Percentiles rank a stretch among this genome's conserved stretches.
phyloP scores from a whole-genome alignment of 2,888 invertebrate genomes.

The Pammene fasciana region DNA sequence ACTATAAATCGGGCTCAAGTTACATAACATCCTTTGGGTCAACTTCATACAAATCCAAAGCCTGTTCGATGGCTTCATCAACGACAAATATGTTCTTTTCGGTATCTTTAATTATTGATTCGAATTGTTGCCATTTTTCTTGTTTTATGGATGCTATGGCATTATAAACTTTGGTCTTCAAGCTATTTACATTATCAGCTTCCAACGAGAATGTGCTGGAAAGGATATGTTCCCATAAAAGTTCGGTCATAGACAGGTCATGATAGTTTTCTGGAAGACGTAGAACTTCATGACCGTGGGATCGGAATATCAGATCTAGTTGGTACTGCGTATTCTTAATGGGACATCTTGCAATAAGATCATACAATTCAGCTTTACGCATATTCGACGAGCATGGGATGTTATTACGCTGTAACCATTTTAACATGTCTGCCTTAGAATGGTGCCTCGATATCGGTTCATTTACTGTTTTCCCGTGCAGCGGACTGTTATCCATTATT shows the following conservation, averaged over 20 bases:
- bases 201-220: not conserved
- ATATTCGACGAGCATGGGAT: conserved; percentile 56
- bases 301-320: conserved; percentile 55
- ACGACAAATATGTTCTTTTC: conserved; percentile 52
- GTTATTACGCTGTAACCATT: conserved; percentile 56
- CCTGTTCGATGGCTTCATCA: conserved; percentile 50
- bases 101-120: conserved; percentile 43
- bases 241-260: conserved; percentile 56
- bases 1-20: not conserved
- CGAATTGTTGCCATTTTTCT: conserved; percentile 45
- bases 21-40: not conserved
- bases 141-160: conserved; percentile 38
- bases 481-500: conserved; percentile 55
- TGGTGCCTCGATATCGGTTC: conserved; percentile 54
- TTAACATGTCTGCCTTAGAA: conserved; percentile 58
- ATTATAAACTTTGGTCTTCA: conserved; percentile 36
- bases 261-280: conserved; percentile 55
- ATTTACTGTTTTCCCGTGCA: conserved; percentile 48
- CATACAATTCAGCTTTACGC: conserved; percentile 60
- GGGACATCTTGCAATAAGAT: conserved; percentile 53
- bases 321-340: conserved; percentile 45
- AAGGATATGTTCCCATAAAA: conserved; percentile 54
- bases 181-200: conserved; percentile 29
- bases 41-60: conserved; percentile 47
- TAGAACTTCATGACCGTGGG: conserved; percentile 60